These are phyloP conservation scores for Pyrgilauda ruficollis DNA, from an alignment of 2,113 vertebrate genomes.

Conservation along the genomic window DNA sequence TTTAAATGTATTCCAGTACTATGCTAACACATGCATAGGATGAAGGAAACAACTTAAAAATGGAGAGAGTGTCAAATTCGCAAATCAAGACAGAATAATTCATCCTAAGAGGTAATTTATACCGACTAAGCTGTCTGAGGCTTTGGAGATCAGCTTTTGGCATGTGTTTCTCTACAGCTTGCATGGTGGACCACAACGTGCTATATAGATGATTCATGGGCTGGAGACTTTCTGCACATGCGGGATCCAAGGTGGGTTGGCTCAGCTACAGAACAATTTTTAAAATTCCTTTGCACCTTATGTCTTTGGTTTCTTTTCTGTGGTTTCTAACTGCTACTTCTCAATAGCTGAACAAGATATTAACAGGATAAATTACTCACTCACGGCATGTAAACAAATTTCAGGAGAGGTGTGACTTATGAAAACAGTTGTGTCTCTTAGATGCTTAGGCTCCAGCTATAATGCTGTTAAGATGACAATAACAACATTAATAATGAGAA, in stretches of 20 bases:
- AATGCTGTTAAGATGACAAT: background rate
- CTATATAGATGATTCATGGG: constrained; percentile 19
- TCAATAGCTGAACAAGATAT: constrained; percentile 8
- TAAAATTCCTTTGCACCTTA: constrained; percentile 9
- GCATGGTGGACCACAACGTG: background rate
- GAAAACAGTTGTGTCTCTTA: background rate
- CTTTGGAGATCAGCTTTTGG: constrained; percentile 28
- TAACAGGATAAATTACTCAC: background rate
- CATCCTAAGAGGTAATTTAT: constrained; percentile 49
- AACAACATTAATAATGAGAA: background rate
- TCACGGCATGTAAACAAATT: background rate
- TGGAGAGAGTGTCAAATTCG: background rate
- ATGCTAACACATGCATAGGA: background rate
- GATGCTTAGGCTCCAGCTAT: background rate
- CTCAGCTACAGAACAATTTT: background rate
- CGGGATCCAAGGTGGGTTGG: background rate
- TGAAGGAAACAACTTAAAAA: constrained; percentile 38
- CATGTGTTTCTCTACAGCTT: constrained; percentile 2
- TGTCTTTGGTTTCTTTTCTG: background rate
- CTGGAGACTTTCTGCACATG: constrained; percentile 12
- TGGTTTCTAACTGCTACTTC: background rate
- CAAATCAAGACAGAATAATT: constrained; percentile 48
- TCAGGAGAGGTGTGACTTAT: background rate
- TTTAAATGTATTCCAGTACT: background rate
- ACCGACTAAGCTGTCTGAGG: constrained; percentile 19